Evolutionary conservation across 1,140 invertebrate genomes (phyloP).

Genomic region (Delia radicum): DNA sequence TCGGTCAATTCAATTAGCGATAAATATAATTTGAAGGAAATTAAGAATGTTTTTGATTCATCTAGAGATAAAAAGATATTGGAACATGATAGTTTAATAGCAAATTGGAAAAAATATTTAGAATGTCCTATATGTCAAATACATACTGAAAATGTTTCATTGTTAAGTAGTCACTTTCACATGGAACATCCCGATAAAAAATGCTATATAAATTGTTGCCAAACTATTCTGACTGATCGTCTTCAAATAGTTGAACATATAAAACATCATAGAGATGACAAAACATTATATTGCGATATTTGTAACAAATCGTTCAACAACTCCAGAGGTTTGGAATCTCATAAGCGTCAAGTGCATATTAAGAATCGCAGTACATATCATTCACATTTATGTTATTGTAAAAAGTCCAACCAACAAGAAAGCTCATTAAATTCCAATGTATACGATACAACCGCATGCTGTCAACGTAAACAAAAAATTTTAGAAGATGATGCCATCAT

Average conservation of each 20-base stretch:
- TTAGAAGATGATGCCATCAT: constrained; percentile 22
- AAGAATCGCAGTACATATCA: background rate
- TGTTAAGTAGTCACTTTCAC: background rate
- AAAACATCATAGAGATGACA: background rate
- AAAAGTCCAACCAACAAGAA: background rate
- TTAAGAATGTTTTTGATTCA: background rate
- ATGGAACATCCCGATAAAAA: background rate
- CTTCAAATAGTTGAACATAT: background rate
- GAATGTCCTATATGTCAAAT: background rate
- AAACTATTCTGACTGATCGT: background rate
- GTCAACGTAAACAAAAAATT: background rate
- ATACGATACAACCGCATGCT: background rate
- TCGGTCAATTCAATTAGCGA: no score
- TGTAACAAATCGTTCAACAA: background rate
- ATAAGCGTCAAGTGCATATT: background rate
- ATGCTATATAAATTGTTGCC: background rate
- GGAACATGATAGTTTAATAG: background rate
- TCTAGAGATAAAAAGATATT: background rate
- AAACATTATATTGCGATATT: background rate
- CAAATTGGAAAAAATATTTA: background rate
- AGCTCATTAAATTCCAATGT: background rate
- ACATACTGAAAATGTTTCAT: background rate
- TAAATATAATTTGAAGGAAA: background rate
- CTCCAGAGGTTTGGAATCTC: background rate
- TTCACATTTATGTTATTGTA: background rate